Conservation (phyloP, 2,113 vertebrate species). For the Euleptes europaea region DNA sequence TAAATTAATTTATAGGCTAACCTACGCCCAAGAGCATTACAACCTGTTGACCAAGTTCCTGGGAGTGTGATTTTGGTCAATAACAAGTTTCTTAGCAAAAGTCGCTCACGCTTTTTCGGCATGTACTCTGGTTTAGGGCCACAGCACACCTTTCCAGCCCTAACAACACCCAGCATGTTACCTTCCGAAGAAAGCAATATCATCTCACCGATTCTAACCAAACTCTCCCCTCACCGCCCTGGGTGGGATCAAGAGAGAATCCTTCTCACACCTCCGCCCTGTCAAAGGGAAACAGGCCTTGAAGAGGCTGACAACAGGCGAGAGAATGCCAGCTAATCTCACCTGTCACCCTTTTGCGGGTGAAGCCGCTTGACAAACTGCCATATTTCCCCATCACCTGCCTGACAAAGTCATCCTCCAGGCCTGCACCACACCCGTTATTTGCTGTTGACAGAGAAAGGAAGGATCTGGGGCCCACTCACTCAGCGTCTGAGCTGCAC, state of each 20-base stretch:
- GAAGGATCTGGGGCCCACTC: background rate
- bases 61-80: accelerated
- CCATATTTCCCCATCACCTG: background rate
- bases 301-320: conserved; percentile 57
- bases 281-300: conserved; percentile 45
- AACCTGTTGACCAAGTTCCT: background rate
- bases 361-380: background rate
- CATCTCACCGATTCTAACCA: accelerated
- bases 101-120: background rate
- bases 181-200: background rate
- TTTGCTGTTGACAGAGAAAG: conserved; percentile 9
- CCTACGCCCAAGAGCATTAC: background rate
- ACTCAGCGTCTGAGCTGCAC: background rate
- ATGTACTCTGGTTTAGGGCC: background rate
- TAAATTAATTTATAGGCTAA: background rate
- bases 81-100: accelerated
- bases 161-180: accelerated
- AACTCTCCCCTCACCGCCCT: background rate
- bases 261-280: conserved; percentile 2
- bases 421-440: background rate
- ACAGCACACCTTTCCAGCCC: accelerated
- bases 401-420: conserved; percentile 1
- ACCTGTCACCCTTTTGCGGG: conserved; percentile 24
- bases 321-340: conserved; percentile 47
- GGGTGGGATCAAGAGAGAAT: conserved; percentile 38